Conservation (phyloP, 2,888 invertebrate genomes). For the Steinernema scapterisci region DNA sequence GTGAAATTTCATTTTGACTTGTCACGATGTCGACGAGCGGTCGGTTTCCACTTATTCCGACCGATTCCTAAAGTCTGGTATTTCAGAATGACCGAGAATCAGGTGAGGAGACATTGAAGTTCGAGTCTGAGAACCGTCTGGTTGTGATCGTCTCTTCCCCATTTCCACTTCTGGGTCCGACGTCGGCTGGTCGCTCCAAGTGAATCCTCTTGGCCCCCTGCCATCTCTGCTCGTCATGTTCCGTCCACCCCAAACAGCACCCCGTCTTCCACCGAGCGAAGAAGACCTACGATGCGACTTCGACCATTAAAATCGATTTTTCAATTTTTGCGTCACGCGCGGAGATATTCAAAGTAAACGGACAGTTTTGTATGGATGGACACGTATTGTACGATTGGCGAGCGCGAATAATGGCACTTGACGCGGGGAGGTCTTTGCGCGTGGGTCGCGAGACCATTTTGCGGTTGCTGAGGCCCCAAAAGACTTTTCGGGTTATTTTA, state of each 20-base stretch:
- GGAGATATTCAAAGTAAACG: neutral
- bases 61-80: no score
- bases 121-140: no score
- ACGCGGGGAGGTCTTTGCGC: neutral
- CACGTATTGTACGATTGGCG: neutral
- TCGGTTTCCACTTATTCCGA: neutral
- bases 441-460: neutral
- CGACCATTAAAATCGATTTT: neutral
- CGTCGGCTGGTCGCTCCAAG: no score
- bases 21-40: neutral
- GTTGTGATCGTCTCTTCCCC: no score
- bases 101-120: no score
- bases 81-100: no score
- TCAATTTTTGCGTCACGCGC: neutral
- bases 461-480: neutral
- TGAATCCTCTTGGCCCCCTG: no score
- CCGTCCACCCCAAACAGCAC: no score
- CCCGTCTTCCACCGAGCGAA: no score
- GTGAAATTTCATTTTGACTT: neutral
- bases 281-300: no score
- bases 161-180: no score
- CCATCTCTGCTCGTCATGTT: no score
- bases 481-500: neutral
- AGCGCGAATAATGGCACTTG: conserved; percentile 2
- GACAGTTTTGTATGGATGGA: neutral